These are phyloP conservation scores for Cotesia congregata DNA, from an alignment of 2,888 invertebrate genomes.

Conservation along the genomic window DNA sequence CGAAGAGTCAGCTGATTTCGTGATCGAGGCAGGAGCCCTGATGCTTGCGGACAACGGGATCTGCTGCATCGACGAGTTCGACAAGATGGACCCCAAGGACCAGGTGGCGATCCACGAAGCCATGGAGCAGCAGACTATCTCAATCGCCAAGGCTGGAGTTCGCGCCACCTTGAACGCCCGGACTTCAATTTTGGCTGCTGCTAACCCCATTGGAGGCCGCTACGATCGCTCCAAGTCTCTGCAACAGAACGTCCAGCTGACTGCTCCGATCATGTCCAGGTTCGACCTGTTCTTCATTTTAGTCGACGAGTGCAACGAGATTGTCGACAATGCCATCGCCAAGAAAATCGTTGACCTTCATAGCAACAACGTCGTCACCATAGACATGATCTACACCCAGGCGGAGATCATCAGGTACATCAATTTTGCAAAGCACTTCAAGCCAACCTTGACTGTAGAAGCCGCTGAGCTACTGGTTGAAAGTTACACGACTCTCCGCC, in stretches of 20 bases:
- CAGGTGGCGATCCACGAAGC: slow-evolving; percentile 99
- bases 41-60: slow-evolving; percentile 99
- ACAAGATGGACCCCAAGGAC: slow-evolving; percentile 98
- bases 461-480: slow-evolving; percentile 88
- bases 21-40: slow-evolving; percentile 99
- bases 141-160: slow-evolving; percentile 97
- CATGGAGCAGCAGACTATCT: slow-evolving; percentile 99
- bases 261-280: slow-evolving; percentile 98
- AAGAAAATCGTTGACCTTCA: slow-evolving; percentile 96
- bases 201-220: slow-evolving; percentile 97
- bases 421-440: slow-evolving; percentile 96
- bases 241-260: slow-evolving; percentile 92
- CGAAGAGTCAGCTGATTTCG: slow-evolving; percentile 98
- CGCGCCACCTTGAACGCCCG: slow-evolving; percentile 97
- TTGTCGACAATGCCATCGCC: slow-evolving; percentile 97
- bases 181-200: slow-evolving; percentile 97
- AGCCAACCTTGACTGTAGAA: slow-evolving; percentile 87
- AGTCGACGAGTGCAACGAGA: slow-evolving; percentile 96
- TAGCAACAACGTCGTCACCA: slow-evolving; percentile 83
- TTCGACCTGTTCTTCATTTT: slow-evolving; percentile 99
- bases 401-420: slow-evolving; percentile 95
- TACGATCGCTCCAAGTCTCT: slow-evolving; percentile 95
- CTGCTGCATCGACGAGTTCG: slow-evolving; percentile 99
- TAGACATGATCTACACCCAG: slow-evolving; percentile 86
- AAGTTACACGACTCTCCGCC: slow-evolving; percentile 88